phyloP scores from a whole-genome alignment of 2,888 invertebrate genomes.

The Seira musarum region DNA sequence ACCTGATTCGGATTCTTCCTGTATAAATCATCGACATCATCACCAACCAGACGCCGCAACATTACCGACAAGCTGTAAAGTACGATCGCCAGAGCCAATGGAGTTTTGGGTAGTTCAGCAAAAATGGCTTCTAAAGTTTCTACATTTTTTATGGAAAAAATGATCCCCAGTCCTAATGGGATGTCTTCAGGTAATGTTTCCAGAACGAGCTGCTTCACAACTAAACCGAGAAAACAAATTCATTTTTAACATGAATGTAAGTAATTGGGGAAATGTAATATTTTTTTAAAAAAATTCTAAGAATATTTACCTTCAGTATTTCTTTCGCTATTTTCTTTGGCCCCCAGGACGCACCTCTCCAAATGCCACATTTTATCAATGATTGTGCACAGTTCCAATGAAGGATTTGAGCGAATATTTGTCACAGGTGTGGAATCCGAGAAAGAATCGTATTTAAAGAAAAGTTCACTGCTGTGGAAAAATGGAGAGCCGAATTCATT shows the following conservation, averaged over 20 bases:
- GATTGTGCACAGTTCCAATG: constrained; percentile 60
- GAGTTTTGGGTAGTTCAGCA: constrained; percentile 71
- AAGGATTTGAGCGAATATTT: constrained; percentile 53
- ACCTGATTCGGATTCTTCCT: constrained; percentile 62
- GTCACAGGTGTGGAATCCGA: constrained; percentile 34
- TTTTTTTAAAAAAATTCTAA: too few species aligned
- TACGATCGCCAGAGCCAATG: constrained; percentile 72
- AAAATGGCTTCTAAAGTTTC: constrained; percentile 72
- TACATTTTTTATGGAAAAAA: constrained; percentile 73
- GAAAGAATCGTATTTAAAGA: constrained; percentile 61
- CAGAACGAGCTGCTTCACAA: constrained; percentile 74
- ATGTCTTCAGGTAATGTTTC: constrained; percentile 75
- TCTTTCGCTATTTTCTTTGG: constrained; percentile 64
- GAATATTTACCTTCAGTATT: constrained; percentile 70
- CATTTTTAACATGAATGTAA: not conserved
- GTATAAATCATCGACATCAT: constrained; percentile 49
- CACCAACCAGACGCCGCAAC: constrained; percentile 19
- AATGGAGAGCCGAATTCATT: constrained; percentile 53
- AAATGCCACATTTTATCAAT: constrained; percentile 65
- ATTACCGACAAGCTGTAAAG: constrained; percentile 71
- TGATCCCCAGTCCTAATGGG: constrained; percentile 74
- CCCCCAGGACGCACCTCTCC: constrained; percentile 65
- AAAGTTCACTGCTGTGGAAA: constrained; percentile 54
- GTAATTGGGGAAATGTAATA: not conserved
- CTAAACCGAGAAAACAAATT: constrained; percentile 69